A percentile compares a stretch with the other conserved stretches of the same genome.
Evolutionary conservation across 2,888 invertebrate species (phyloP).

Genomic region (Atherix ibis): DNA sequence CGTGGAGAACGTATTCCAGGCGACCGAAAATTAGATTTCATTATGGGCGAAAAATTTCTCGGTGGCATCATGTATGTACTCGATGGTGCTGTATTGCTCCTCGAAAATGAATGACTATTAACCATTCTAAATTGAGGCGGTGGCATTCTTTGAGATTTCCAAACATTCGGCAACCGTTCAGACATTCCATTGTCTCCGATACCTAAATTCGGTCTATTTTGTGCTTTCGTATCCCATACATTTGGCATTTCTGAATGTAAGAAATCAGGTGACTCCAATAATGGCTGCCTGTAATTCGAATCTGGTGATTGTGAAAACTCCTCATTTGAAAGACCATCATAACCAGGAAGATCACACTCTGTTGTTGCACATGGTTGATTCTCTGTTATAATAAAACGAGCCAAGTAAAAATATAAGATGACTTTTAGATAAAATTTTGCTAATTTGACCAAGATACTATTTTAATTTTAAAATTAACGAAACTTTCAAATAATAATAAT

Average conservation of each 20-base stretch:
- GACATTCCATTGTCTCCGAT: slow-evolving; percentile 9
- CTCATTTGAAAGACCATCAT: too few relatives aligned
- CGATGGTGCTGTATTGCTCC: slow-evolving; percentile 9
- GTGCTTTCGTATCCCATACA: neutral
- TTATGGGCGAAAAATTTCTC: slow-evolving; percentile 12
- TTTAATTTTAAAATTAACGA: neutral
- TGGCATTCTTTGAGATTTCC: neutral
- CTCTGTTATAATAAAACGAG: neutral
- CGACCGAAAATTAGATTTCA: slow-evolving; percentile 9
- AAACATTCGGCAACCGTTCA: slow-evolving; percentile 7
- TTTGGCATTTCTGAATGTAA: neutral
- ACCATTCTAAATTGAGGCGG: slow-evolving; percentile 10
- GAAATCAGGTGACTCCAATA: neutral
- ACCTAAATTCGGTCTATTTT: neutral
- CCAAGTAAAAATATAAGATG: neutral
- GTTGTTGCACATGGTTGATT: neutral
- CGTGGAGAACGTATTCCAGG: slow-evolving; percentile 5
- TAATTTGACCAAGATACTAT: neutral
- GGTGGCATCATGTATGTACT: slow-evolving; percentile 12
- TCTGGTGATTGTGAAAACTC: neutral
- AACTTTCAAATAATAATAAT: neutral
- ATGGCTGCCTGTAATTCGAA: neutral
- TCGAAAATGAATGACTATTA: slow-evolving; percentile 8
- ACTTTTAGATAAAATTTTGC: neutral
- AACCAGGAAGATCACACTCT: neutral